Base-by-base conservation (phyloP, 2,113 vertebrate species). In the Neotoma lepida region DNA sequence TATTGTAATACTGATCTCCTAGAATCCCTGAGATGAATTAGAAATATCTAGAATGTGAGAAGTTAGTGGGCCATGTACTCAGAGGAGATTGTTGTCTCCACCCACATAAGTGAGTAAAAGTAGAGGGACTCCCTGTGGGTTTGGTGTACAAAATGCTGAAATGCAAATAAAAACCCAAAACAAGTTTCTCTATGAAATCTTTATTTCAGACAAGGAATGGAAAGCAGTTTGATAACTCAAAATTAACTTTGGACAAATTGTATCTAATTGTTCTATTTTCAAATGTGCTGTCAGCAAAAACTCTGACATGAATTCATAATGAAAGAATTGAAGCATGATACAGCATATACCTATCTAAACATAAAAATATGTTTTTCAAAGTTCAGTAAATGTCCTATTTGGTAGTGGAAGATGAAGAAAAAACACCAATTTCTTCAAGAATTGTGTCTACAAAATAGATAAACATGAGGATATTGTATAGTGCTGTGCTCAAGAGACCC, bases 211-310 rank as follows among this genome's bases (percentile, higher is more conserved):
- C 71, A 61, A 94, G 92, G 95, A 93, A 88, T 91, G 51, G 46
- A 17, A 64, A 39, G 9, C 26, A 30, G 5, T 70, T 54, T 93
- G 46, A 66, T 63, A 74, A 35, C 51, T 96, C 51, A 88, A 94
- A 96, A 90, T 91, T 91, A 94, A 94, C 30, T 95, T 94, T 61
- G 71, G 74, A 41, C 20, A 95, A 89, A 86, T 90, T 86, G 84
- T 22, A 91, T 91, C 26, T 93, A 97, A 94, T 80, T 88, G 35
- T 66, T 64, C 51, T 95, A 76, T 77, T 81, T 89, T 58, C 49
- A 95, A 80, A 8, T 88, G 17, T 74, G 70, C 35, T 56, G 33
- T 51, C 88, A 96, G 46, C 39, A 86, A 76, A 74, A 91, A 58
- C 13, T 91, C 74, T 20, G 70, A 54, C 12, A 1, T 82, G 41